Conservation (phyloP, 2,113 vertebrate species). For the Paratilapia polleni region DNA sequence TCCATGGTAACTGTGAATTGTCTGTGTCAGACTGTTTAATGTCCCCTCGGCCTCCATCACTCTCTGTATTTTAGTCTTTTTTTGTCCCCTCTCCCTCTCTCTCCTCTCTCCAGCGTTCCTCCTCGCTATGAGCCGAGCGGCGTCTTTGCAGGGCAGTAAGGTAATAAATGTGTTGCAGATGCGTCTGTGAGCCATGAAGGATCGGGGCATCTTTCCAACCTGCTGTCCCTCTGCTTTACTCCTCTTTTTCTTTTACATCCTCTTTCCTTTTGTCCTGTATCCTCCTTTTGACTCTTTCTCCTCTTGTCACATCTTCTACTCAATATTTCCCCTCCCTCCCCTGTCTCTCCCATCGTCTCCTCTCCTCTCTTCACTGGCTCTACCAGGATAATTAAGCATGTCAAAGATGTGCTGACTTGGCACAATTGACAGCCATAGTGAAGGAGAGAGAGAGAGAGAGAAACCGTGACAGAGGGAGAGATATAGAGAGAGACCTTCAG, state of each 20-base stretch:
- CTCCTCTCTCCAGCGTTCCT: constrained; percentile 36
- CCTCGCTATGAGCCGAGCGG: constrained; percentile 25
- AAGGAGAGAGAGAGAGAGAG: constrained; percentile 38
- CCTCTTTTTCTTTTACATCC: neutral
- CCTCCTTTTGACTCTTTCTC: neutral
- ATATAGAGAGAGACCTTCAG: constrained; percentile 66
- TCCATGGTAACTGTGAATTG: constrained; percentile 49
- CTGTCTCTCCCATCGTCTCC: constrained; percentile 8
- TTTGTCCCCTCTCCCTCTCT: neutral
- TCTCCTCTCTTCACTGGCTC: constrained; percentile 40
- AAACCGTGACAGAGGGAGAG: constrained; percentile 29
- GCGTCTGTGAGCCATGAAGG: constrained; percentile 44
- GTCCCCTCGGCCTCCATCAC: constrained; percentile 28
- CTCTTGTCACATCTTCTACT: neutral
- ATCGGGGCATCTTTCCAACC: constrained; percentile 56
- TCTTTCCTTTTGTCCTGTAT: neutral
- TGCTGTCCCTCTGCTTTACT: constrained; percentile 33
- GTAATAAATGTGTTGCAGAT: constrained; percentile 55
- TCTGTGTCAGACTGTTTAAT: constrained; percentile 45
- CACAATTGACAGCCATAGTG: constrained; percentile 63
- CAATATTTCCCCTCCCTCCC: constrained; percentile 4
- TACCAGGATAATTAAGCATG: constrained; percentile 74
- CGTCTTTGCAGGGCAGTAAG: constrained; percentile 23
- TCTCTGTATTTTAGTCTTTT: constrained; percentile 19
- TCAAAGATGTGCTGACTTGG: constrained; percentile 77